phyloP scores from a whole-genome alignment of 2,888 invertebrate species.

The Tenthredo mesomela region DNA sequence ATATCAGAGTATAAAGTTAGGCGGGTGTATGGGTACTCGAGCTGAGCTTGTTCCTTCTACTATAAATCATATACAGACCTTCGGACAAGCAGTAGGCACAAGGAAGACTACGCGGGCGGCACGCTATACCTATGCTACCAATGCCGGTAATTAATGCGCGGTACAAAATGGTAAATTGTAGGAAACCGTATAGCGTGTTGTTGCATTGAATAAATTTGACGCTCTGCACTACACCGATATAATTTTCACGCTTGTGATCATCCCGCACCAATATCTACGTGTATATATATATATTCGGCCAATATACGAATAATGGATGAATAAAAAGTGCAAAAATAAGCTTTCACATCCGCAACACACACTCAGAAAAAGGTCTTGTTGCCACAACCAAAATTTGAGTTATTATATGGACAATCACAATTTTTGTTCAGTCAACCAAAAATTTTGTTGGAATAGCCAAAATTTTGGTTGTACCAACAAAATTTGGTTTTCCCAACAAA shows the following conservation, averaged over 20 bases:
- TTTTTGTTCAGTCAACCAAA: no score
- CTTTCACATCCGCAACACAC: no score
- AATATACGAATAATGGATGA: not conserved
- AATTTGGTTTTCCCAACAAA: no score
- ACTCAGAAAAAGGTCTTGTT: no score
- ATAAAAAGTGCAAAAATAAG: not conserved
- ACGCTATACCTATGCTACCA: conserved; percentile 51
- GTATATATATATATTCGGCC: not conserved
- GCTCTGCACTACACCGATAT: conserved; percentile 23
- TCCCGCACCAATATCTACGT: no score
- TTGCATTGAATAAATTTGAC: conserved; percentile 46
- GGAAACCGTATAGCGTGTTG: conserved; percentile 42
- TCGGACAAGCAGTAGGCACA: conserved; percentile 67
- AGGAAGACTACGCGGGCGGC: conserved; percentile 64
- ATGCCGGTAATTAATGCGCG: conserved; percentile 43
- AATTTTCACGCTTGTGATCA: conserved; percentile 43
- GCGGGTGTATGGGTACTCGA: conserved; percentile 53
- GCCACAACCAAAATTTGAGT: no score
- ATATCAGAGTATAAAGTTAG: conserved; percentile 42
- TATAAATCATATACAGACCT: conserved; percentile 41
- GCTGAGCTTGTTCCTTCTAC: conserved; percentile 10
- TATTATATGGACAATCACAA: no score
- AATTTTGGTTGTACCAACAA: no score
- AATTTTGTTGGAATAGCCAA: no score
- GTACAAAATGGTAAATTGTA: conserved; percentile 51